Conservation (phyloP, 2,113 vertebrate species). For the Dendropsophus ebraccatus region DNA sequence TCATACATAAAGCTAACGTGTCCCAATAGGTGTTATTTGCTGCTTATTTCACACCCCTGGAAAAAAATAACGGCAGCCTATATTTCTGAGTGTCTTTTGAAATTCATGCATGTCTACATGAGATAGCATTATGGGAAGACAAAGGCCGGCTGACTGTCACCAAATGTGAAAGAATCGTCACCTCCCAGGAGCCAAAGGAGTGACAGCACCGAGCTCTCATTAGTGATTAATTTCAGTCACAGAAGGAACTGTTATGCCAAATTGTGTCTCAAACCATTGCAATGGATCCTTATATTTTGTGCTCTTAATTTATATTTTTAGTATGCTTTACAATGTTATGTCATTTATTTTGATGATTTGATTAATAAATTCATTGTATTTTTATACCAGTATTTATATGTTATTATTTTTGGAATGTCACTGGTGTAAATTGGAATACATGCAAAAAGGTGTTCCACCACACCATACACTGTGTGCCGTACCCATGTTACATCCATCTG, state of each 20-base stretch:
- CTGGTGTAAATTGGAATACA: too few relatives aligned
- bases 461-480: too few relatives aligned
- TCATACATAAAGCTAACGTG: neutral
- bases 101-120: constrained; percentile 24
- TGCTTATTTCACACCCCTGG: constrained; percentile 4
- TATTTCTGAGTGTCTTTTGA: constrained; percentile 12
- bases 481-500: too few relatives aligned
- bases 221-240: constrained; percentile 30
- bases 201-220: neutral
- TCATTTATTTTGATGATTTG: too few relatives aligned
- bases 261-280: neutral
- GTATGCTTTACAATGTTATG: too few relatives aligned
- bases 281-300: neutral
- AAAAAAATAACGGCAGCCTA: constrained; percentile 19
- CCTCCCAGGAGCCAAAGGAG: neutral
- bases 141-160: constrained; percentile 4
- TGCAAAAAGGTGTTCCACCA: too few relatives aligned
- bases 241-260: neutral
- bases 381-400: too few relatives aligned
- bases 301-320: neutral
- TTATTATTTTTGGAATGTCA: too few relatives aligned
- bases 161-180: neutral
- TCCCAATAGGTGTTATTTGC: neutral
- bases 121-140: constrained; percentile 35
- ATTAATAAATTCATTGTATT: too few relatives aligned